Base-by-base conservation (phyloP, 2,888 invertebrate genomes). In the Buathra laborator region DNA sequence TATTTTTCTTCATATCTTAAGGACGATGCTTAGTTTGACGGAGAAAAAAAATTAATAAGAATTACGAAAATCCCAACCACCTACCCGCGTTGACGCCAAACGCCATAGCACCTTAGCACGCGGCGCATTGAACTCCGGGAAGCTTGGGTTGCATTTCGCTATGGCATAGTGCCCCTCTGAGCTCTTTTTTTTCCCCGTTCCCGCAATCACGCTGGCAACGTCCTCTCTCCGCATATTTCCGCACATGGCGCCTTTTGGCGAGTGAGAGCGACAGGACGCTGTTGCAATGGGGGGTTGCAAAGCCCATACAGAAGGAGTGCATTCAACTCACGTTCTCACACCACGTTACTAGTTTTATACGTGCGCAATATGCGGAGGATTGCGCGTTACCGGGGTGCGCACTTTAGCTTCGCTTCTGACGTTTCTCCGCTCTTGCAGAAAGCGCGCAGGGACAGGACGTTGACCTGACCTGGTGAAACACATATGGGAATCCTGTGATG, bases 391-490 rank as follows among this genome's bases (percentile, higher is more conserved):
- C 32, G 48, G 32, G 62, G 80, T 78, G 66, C 59, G 43, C 43
- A 75, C 77, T 56, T 66, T 75, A 67, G 70, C 44, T 70, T 66
- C 51, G 53, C 43, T 51, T 19, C 48, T 66, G 64, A 64, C n/a
- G 66, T 51, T 51, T 32, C 48, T 56, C 51, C 68, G n/a, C 66
- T 72, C 44, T 44, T 64, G 43, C 19, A 74, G 68, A n/a, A 62
- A 37, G 51, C 29, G 68, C 56, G 70, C 86, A 88, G 90, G 89
- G 89, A 88, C 90, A 93, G 94, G 93, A 92, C 94, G 91, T 94
- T 93, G 94, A 94, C 94, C 94, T 94, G 94, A 93, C 94, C 94
- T 93, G 94, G 94, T 94, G 94, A 94, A 90, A 94, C 93, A 94
- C 88, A 88, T 88, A 88, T 85, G 87, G 77, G 74, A 86, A 68